Evolutionary conservation across 2,888 invertebrate species (phyloP).

Genomic region (Oligia latruncula): DNA sequence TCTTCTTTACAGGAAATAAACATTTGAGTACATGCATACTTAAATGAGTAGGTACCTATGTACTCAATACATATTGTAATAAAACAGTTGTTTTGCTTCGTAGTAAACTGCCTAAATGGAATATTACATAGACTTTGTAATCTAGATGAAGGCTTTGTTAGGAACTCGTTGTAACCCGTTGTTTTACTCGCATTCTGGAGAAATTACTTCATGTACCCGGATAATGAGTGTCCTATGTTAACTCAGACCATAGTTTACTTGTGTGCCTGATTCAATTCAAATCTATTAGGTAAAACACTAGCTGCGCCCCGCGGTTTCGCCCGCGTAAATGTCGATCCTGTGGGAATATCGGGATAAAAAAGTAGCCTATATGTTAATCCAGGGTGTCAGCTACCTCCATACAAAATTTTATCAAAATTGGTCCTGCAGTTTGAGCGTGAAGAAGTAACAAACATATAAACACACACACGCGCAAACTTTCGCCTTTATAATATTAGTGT

Average conservation of each 20-base stretch:
- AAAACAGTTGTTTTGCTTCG: slow-evolving; percentile 19
- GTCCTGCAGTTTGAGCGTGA: no score
- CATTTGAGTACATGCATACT: slow-evolving; percentile 53
- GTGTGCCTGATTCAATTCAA: background rate
- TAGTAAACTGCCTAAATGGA: slow-evolving; percentile 22
- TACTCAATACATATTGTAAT: slow-evolving; percentile 37
- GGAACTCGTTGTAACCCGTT: background rate
- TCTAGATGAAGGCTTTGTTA: slow-evolving; percentile 1
- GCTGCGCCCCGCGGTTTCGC: no score
- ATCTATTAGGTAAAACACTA: background rate
- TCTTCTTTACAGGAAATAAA: slow-evolving; percentile 55
- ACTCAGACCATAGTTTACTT: background rate
- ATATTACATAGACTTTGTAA: slow-evolving; percentile 34
- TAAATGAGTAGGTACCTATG: slow-evolving; percentile 15
- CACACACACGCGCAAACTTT: no score
- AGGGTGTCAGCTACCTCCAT: no score
- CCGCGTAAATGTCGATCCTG: no score
- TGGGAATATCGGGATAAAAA: no score
- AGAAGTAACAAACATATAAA: no score
- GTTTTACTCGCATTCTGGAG: background rate
- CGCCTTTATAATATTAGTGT: no score
- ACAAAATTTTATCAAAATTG: no score
- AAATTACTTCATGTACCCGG: background rate
- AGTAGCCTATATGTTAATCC: no score
- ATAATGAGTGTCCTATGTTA: background rate